These are phyloP conservation scores for Muscicapa adusta DNA, from an alignment of 2,113 vertebrate species.

Conservation along the genomic window DNA sequence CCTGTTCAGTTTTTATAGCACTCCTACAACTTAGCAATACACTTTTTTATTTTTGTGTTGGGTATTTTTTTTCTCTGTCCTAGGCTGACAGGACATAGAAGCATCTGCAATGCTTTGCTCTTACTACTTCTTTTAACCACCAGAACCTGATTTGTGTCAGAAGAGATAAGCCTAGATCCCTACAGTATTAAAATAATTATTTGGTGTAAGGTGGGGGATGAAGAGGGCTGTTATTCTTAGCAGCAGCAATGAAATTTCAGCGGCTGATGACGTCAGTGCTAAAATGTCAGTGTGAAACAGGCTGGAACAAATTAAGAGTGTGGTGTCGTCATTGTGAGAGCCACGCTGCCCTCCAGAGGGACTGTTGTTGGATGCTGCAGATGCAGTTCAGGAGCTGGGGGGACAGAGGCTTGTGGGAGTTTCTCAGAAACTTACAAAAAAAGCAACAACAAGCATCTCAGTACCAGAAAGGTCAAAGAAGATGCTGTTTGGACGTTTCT, in stretches of 20 bases:
- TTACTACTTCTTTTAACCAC: constrained; percentile 13
- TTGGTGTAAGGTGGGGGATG: constrained; percentile 35
- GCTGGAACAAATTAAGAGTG: constrained; percentile 66
- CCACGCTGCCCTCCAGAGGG: constrained; percentile 36
- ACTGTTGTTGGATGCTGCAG: constrained; percentile 21
- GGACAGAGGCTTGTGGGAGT: not conserved
- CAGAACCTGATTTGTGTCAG: constrained; percentile 40
- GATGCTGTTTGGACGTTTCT: not conserved
- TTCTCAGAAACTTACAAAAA: constrained; percentile 16
- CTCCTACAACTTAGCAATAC: not conserved
- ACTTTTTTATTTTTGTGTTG: not conserved
- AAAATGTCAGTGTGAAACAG: constrained; percentile 70
- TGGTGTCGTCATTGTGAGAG: constrained; percentile 51
- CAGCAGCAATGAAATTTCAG: constrained; percentile 66
- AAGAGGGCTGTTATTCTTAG: constrained; percentile 67
- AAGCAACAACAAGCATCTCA: not conserved
- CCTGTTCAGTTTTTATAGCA: not conserved
- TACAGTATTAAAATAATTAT: constrained; percentile 49
- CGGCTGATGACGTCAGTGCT: constrained; percentile 63
- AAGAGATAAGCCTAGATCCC: constrained; percentile 4
- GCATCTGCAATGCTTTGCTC: not conserved
- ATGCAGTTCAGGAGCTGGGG: not conserved
- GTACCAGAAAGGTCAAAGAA: constrained; percentile 11
- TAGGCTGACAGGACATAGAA: not conserved
- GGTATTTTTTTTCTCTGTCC: not conserved